Conservation (phyloP, 2,888 invertebrate species). For the Epinotia brunnichana region DNA sequence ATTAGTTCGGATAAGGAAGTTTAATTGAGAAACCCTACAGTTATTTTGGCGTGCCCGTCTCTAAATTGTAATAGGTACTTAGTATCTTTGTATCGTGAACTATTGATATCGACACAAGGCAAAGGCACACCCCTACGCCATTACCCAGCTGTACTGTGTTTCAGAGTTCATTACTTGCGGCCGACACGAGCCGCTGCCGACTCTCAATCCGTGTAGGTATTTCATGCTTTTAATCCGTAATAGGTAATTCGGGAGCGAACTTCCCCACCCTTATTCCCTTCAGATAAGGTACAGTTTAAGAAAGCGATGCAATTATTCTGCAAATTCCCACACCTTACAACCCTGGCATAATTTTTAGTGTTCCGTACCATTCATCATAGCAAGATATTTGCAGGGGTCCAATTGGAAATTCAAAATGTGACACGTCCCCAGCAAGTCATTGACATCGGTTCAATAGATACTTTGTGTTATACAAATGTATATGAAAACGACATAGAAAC, state of each 20-base stretch:
- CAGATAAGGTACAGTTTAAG: neutral
- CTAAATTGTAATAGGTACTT: no score
- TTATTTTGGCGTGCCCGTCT: no score
- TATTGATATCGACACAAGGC: neutral
- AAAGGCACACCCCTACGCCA: neutral
- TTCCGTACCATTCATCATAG: neutral
- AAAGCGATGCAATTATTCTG: neutral
- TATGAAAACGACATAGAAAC: no score
- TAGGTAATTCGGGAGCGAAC: conserved; percentile 16
- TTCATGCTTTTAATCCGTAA: conserved; percentile 23
- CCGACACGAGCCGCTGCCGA: neutral
- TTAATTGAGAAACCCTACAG: no score
- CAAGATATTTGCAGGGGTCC: no score
- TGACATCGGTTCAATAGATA: no score
- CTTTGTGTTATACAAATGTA: no score
- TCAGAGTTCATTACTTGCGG: conserved; percentile 1
- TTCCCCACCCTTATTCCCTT: neutral
- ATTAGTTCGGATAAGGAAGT: no score
- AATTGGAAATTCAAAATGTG: no score
- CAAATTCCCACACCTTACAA: neutral
- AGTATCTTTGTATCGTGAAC: no score
- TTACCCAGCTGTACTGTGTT: conserved; percentile 4
- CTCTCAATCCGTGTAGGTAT: conserved; percentile 15
- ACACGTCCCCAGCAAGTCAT: no score
- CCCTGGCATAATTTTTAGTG: neutral